Percentiles rank a stretch among this genome's conserved stretches.
Evolutionary conservation across 1,140 invertebrate genomes (phyloP).

Genomic region (Kradibia gibbosae): DNA sequence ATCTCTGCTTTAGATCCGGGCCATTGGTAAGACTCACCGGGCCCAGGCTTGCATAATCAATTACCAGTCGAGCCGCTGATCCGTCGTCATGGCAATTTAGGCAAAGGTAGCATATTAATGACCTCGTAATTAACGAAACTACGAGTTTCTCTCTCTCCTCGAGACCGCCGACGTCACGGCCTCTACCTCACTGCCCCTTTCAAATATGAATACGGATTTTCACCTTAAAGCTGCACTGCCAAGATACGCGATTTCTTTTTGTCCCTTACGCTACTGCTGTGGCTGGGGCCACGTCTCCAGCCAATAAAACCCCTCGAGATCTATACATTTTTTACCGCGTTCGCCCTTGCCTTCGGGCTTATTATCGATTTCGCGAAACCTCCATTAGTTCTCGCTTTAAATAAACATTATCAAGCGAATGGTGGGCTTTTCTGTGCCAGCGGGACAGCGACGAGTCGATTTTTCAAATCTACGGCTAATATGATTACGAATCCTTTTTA

Average conservation of each 20-base stretch:
- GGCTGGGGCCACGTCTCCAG: too few species aligned
- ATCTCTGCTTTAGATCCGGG: too few species aligned
- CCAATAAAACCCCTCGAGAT: too few species aligned
- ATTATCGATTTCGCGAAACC: too few species aligned
- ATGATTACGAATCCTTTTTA: background rate
- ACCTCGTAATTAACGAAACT: too few species aligned
- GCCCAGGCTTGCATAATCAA: background rate
- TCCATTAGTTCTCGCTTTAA: too few species aligned
- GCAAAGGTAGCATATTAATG: background rate
- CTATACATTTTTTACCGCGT: too few species aligned
- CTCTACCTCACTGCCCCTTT: background rate
- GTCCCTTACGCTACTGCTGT: too few species aligned
- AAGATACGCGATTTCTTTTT: background rate
- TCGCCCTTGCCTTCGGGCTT: too few species aligned
- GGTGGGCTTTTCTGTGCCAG: background rate
- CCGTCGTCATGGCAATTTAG: background rate
- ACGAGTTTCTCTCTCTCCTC: background rate
- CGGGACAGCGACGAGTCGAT: background rate
- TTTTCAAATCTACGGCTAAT: background rate
- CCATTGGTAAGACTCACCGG: too few species aligned
- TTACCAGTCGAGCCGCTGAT: background rate
- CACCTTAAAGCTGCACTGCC: background rate
- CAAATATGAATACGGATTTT: slow-evolving; percentile 1
- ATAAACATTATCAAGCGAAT: background rate
- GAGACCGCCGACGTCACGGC: background rate